Evolutionary conservation across 2,888 invertebrate genomes (phyloP), one percentile per base, ranked within the genome.

Genomic region (Cataglyphis altisquamis): DNA sequence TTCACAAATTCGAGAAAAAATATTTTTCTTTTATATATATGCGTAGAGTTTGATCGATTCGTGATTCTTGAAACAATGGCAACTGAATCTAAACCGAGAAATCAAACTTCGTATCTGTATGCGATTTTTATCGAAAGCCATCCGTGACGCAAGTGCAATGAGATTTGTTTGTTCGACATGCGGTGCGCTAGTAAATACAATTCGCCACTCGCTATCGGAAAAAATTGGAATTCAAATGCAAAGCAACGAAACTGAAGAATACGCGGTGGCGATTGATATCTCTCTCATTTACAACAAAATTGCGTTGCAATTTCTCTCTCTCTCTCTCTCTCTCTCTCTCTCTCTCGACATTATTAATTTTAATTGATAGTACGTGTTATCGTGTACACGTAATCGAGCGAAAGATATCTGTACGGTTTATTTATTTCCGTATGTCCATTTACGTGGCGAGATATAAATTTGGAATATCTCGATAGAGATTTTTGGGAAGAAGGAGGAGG

Each of bases 81-180:
- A 25, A 8, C 18, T 29, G 45, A 48, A 32, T 57, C 45, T 21
- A 41, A 67, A 55, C 12, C 9, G 32, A 60, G 73, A 60, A 68
- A 32, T 21, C 32, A 32, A 41, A 62, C 18, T 18, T 32, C 12
- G 25, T 18, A 32, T n/a, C 18, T 29, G 60, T 62, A 18, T 25
- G 36, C 57, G 25, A 77, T 67, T 60, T 78, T 32, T 80, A 80
- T 80, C 57, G 18, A 39, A 45, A 78, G 32, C 21, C 72, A 60
- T 45, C 41, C 45, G 8, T 45, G 45, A 72, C 60, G 60, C 45
- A 80, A 45, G 8, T 80, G 77, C 39, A 41, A 32, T 10, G n/a
- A n/a, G 41, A 78, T 36, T 78, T 70, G 25, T 45, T 45, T 60
- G 18, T 45, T 60, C 25, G 55, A 3, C n/a, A 25, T 12, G 29